phyloP scores from a whole-genome alignment of 2,113 vertebrate genomes.

The Poeciliopsis retropinna region DNA sequence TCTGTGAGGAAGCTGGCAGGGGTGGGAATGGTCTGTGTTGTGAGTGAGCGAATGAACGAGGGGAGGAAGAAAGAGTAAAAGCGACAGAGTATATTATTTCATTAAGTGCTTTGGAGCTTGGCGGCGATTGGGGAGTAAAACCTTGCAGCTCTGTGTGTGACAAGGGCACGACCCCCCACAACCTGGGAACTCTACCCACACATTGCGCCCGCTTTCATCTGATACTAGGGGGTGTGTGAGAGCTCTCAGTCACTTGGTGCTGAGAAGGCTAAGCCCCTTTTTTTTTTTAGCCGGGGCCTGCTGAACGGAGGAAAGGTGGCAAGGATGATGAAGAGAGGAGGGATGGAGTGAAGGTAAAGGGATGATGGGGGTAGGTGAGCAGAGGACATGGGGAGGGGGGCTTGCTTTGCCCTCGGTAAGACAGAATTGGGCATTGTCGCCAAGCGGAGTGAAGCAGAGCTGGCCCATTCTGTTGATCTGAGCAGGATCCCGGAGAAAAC shows the following conservation, averaged over 20 bases:
- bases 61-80: slow-evolving; percentile 63
- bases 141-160: slow-evolving; percentile 88
- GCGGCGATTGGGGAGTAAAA: slow-evolving; percentile 88
- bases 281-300: slow-evolving; percentile 67
- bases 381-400: slow-evolving; percentile 2
- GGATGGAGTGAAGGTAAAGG: slow-evolving; percentile 57
- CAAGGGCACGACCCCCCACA: slow-evolving; percentile 92
- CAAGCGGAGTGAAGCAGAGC: slow-evolving; percentile 75
- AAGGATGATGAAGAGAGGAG: slow-evolving; percentile 50
- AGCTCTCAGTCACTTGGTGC: slow-evolving; percentile 78
- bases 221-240: slow-evolving; percentile 68
- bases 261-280: slow-evolving; percentile 74
- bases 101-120: slow-evolving; percentile 91
- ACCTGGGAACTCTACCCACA: slow-evolving; percentile 83
- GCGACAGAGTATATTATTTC: slow-evolving; percentile 91
- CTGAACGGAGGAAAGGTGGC: slow-evolving; percentile 58
- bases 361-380: slow-evolving; percentile 43
- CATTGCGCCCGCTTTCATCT: slow-evolving; percentile 59
- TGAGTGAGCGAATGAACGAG: slow-evolving; percentile 49
- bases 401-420: slow-evolving; percentile 70
- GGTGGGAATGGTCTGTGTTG: slow-evolving; percentile 39
- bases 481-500: slow-evolving; percentile 99
- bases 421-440: slow-evolving; percentile 94
- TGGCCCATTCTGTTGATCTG: slow-evolving; percentile 89
- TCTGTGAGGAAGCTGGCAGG: slow-evolving; percentile 30